A percentile compares a stretch with the other conserved stretches of the same genome.
Evolutionary conservation across 2,113 vertebrate genomes (phyloP).

Genomic region (Microcebus griseorufus): DNA sequence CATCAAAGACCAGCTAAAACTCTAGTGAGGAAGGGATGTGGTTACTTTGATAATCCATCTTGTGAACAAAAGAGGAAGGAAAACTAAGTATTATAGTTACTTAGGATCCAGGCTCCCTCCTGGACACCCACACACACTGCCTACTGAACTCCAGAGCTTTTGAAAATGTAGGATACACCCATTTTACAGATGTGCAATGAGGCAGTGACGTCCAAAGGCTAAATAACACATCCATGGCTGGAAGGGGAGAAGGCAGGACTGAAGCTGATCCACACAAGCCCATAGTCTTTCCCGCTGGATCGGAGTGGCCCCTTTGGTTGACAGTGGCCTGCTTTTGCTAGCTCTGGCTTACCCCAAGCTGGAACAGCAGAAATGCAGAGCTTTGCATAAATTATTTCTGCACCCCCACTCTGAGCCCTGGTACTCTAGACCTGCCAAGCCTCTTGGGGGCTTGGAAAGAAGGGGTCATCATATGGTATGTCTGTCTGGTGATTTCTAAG

Average conservation of each 20-base stretch:
- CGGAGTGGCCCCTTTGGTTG: not conserved
- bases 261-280: not conserved
- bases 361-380: not conserved
- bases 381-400: not conserved
- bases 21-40: not conserved
- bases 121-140: not conserved
- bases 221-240: not conserved
- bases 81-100: not conserved
- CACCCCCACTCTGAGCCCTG: not conserved
- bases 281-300: not conserved
- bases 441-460: not conserved
- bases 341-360: not conserved
- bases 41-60: not conserved
- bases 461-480: not conserved
- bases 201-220: not conserved
- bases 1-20: slow-evolving; percentile 8
- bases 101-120: not conserved
- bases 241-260: not conserved
- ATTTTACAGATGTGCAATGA: not conserved
- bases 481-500: not conserved
- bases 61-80: not conserved
- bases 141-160: not conserved
- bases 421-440: not conserved
- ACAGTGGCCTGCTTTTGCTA: not conserved
- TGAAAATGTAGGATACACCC: not conserved